phyloP scores from a whole-genome alignment of 2,888 invertebrate species.

The Polietes domitor region DNA sequence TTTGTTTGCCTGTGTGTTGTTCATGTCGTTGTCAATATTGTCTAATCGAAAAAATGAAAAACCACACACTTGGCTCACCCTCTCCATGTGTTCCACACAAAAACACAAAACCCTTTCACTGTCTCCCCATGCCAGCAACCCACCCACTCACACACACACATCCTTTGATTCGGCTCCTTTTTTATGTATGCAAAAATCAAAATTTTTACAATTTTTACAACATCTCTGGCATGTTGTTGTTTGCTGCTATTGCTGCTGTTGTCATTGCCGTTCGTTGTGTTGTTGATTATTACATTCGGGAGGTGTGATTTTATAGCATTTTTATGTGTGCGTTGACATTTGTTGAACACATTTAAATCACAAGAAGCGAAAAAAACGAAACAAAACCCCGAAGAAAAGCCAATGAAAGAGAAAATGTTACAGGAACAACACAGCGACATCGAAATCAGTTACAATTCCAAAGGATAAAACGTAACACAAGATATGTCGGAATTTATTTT shows the following conservation, averaged over 20 bases:
- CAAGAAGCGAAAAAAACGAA: constrained; percentile 2
- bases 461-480: constrained; percentile 39
- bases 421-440: neutral
- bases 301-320: constrained; percentile 78
- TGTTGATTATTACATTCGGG: constrained; percentile 76
- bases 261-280: constrained; percentile 40
- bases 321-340: constrained; percentile 74
- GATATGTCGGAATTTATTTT: constrained; percentile 58
- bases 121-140: neutral
- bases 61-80: constrained; percentile 45
- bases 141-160: neutral
- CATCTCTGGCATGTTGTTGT: constrained; percentile 31
- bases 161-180: constrained; percentile 34
- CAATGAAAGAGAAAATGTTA: neutral
- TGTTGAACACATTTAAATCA: constrained; percentile 60
- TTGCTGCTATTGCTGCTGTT: constrained; percentile 39
- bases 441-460: constrained; percentile 57
- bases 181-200: constrained; percentile 75
- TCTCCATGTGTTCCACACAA: neutral
- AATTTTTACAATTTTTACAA: constrained; percentile 54
- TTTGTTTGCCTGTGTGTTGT: neutral
- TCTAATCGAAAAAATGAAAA: constrained; percentile 42
- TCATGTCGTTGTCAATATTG: constrained; percentile 54
- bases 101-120: constrained; percentile 15
- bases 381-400: neutral